Percentiles rank a stretch among this genome's conserved stretches.
Evolutionary conservation across 2,113 vertebrate species (phyloP).

Genomic region (Ptilonorhynchus violaceus): DNA sequence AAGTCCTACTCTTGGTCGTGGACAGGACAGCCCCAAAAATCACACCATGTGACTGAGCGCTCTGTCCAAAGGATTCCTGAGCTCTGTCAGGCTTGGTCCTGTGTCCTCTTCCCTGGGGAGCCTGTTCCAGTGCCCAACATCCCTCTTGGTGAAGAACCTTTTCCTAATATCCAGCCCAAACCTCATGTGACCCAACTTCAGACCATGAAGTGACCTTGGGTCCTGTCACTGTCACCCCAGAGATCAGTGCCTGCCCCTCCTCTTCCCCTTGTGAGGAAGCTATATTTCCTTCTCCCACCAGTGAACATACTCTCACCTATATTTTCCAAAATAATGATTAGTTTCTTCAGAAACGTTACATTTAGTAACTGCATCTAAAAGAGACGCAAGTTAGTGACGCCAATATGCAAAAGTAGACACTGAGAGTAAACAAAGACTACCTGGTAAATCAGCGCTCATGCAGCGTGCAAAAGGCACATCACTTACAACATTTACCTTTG

Average conservation of each 20-base stretch:
- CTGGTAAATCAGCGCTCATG: not conserved
- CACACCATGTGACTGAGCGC: too few relatives aligned
- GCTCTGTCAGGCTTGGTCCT: not conserved
- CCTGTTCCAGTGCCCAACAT: not conserved
- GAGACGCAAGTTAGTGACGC: not conserved
- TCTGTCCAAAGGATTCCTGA: not conserved
- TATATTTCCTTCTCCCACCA: not conserved
- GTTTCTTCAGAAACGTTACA: not conserved
- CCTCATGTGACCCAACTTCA: not conserved
- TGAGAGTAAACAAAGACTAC: not conserved
- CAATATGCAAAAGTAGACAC: not conserved
- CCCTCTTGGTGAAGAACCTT: not conserved
- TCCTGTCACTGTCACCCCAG: not conserved
- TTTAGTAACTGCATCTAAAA: not conserved
- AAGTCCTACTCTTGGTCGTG: too few relatives aligned
- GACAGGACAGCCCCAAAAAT: not conserved
- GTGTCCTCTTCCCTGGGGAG: not conserved
- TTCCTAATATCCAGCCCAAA: not conserved
- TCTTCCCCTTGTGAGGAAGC: not conserved
- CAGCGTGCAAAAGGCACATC: not conserved
- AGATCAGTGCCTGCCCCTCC: too few relatives aligned
- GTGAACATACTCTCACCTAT: not conserved
- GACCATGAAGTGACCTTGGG: fast-evolving
- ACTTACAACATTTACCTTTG: not conserved
- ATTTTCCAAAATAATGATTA: not conserved